Evolutionary conservation across 2,113 vertebrate species (phyloP), one percentile per base, ranked within the genome.

Genomic region (Trinectes maculatus): DNA sequence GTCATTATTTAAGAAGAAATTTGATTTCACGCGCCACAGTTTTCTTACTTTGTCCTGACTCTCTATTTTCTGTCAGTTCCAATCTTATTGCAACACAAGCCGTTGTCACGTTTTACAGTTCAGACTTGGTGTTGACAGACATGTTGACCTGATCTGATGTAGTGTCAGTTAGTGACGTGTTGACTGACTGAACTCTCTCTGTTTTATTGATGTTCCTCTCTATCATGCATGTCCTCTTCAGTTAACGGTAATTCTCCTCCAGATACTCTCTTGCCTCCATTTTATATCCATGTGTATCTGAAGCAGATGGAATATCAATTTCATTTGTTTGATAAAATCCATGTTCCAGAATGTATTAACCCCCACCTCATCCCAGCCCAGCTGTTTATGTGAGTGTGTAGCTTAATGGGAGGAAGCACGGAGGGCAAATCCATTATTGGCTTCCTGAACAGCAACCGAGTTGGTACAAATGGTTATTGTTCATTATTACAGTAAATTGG

Each of bases 211-310:
- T 84, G 76, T 76, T 74, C 82, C 70, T 85, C 85, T 89, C 80
- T 86, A 60, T 85, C 85, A 67, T 85, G 90, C 89, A 89, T 89
- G 91, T 83, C 89, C 77, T 83, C 92, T 89, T 77, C 92, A 93
- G 93, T 92, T 87, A 92, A 93, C 92, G 92, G 92, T 93, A 93
- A 93, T 80, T 79, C 69, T 82, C 71, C 76, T 87, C 82, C 66
- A 79, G 72, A 87, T 76, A 6, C 66, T 84, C 71, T 82, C 82
- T 55, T 46, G 77, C 74, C 81, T 62, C 6, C 43, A 47, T 61
- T 80, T 13, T 49, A 55, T 12, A 22, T 60, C 59, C 64, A 75
- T 81, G 31, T 78, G 25, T 71, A 29, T 57, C 47, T 60, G 53
- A 74, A 53, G 52, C 42, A 53, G 71, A 70, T 59, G 63, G 60